A percentile compares a stretch with the other conserved stretches of the same genome.
These are phyloP conservation scores for Drosophila mauritiana DNA, from an alignment of 1,140 invertebrate species.

Conservation along the genomic window DNA sequence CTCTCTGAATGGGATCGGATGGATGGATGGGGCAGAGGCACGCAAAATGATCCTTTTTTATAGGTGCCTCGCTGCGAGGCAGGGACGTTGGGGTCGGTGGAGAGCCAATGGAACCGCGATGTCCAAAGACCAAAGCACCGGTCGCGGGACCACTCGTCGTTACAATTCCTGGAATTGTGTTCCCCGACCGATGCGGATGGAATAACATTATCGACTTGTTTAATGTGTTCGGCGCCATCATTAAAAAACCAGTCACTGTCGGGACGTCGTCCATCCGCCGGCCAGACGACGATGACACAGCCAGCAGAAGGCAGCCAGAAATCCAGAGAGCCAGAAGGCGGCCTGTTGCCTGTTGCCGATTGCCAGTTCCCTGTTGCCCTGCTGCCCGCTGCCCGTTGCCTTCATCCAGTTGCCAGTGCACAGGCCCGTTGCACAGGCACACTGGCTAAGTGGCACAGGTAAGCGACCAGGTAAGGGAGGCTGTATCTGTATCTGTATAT, in stretches of 20 bases:
- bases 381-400: conserved; percentile 14
- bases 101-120: not conserved
- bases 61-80: conserved; percentile 28
- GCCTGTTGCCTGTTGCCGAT: conserved; percentile 3
- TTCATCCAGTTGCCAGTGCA: conserved; percentile 3
- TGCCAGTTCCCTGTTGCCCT: not conserved
- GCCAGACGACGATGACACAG: conserved; percentile 62
- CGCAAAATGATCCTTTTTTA: conserved; percentile 50
- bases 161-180: conserved; percentile 77
- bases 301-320: conserved; percentile 26
- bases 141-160: conserved; percentile 45
- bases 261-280: conserved; percentile 64
- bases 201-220: conserved; percentile 80
- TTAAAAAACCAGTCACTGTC: conserved; percentile 75
- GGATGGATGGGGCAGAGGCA: conserved; percentile 45
- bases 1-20: conserved; percentile 39
- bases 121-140: conserved; percentile 36
- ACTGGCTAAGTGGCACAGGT: conserved; percentile 41
- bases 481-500: conserved; percentile 33
- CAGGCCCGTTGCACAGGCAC: conserved; percentile 3
- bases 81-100: conserved; percentile 8
- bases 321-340: conserved; percentile 2
- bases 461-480: conserved; percentile 37
- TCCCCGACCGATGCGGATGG: conserved; percentile 66
- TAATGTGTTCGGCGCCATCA: conserved; percentile 79